These are phyloP conservation scores for Poliocrania exsul DNA, from an alignment of 2,797 vertebrate genomes.

Conservation along the genomic window DNA sequence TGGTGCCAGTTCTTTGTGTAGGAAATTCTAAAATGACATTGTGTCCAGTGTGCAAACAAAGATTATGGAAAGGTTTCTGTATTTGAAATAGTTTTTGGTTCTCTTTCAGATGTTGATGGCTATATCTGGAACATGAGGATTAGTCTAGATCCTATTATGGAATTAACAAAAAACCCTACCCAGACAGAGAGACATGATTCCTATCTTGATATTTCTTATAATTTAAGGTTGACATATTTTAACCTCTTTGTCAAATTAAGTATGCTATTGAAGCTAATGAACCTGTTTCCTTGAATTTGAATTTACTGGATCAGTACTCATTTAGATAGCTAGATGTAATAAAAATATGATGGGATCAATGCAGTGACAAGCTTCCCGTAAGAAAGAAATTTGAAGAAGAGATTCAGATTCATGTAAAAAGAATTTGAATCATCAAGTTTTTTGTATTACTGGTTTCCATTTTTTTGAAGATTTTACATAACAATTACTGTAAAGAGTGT, in stretches of 20 bases:
- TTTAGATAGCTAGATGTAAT: neutral
- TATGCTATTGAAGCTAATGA: slow-evolving; percentile 31
- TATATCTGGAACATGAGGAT: neutral
- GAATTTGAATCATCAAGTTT: neutral
- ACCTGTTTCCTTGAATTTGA: slow-evolving; percentile 51
- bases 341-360: neutral
- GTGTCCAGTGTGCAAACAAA: slow-evolving; percentile 25
- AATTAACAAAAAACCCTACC: slow-evolving; percentile 28
- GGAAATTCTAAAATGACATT: slow-evolving; percentile 59
- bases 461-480: neutral
- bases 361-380: neutral
- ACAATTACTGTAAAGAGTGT: neutral
- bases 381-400: slow-evolving; percentile 1
- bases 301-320: slow-evolving; percentile 44
- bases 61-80: slow-evolving; percentile 27
- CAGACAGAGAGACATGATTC: slow-evolving; percentile 52
- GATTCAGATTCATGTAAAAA: neutral
- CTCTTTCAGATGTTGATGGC: slow-evolving; percentile 32
- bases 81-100: slow-evolving; percentile 9
- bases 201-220: slow-evolving; percentile 23
- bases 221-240: slow-evolving; percentile 33
- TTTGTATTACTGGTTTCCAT: neutral
- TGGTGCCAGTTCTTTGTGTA: slow-evolving; percentile 60
- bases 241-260: slow-evolving; percentile 49
- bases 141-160: slow-evolving; percentile 17